Evolutionary conservation across 2,888 invertebrate genomes (phyloP).

Genomic region (Tipula lateralis): DNA sequence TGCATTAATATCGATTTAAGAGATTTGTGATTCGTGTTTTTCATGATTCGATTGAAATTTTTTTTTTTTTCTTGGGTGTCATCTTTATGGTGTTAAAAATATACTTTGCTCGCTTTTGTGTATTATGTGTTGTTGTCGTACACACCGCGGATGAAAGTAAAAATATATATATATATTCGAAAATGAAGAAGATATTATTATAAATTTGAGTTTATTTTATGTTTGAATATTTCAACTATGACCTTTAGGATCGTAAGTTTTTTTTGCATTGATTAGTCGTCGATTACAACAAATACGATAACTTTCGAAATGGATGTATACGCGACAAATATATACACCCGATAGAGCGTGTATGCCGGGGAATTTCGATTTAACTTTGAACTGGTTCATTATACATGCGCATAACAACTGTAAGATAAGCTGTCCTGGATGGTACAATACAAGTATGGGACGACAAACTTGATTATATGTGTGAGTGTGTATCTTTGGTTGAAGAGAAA

Average conservation of each 20-base stretch:
- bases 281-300: neutral
- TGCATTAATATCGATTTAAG: neutral
- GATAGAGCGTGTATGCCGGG: neutral
- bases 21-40: neutral
- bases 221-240: neutral
- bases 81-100: constrained; percentile 1
- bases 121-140: neutral
- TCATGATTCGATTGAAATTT: neutral
- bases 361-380: neutral
- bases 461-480: neutral
- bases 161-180: neutral
- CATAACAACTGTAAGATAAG: neutral
- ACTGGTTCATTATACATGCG: neutral
- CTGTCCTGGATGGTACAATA: neutral
- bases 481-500: neutral
- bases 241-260: constrained; percentile 1
- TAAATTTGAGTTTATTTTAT: neutral
- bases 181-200: constrained; percentile 4
- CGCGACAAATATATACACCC: neutral
- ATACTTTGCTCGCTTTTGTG: neutral
- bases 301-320: neutral
- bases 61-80: neutral
- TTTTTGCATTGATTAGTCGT: neutral
- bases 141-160: neutral
- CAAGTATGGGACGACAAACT: neutral